Evolutionary conservation across 2,888 invertebrate genomes (phyloP).

Genomic region (Microplitis deprimator): DNA sequence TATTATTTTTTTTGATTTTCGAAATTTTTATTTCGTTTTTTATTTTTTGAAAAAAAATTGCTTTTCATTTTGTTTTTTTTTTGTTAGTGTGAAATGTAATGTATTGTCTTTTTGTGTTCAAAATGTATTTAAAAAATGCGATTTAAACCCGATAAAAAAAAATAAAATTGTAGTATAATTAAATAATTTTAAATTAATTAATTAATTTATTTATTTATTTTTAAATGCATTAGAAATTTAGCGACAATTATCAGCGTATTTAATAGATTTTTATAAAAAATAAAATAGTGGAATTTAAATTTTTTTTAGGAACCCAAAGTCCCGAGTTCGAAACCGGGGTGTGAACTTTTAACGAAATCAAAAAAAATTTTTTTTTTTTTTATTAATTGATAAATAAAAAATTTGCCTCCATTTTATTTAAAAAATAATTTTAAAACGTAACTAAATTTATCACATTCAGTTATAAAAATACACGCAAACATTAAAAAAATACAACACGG

Average conservation of each 20-base stretch:
- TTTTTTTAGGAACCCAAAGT: neutral
- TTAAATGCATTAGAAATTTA: conserved; percentile 69
- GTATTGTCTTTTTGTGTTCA: neutral
- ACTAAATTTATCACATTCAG: conserved; percentile 67
- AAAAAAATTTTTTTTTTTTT: no score
- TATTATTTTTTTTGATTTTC: neutral
- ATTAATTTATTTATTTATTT: conserved; percentile 53
- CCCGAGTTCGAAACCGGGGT: conserved; percentile 18
- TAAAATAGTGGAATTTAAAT: neutral
- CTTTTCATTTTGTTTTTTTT: neutral
- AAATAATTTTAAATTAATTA: conserved; percentile 43
- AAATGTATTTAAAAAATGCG: neutral
- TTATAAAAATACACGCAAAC: conserved; percentile 61
- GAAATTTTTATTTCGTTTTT: no score
- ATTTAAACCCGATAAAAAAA: conserved; percentile 24
- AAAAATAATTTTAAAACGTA: conserved; percentile 51
- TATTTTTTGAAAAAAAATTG: neutral
- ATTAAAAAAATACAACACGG: conserved; percentile 55
- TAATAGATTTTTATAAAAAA: conserved; percentile 57
- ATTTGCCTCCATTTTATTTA: no score
- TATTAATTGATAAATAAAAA: no score
- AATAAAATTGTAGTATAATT: conserved; percentile 53
- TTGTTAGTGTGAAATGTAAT: neutral
- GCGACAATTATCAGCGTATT: conserved; percentile 70
- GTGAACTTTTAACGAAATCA: no score